phyloP scores from a whole-genome alignment of 30 jellyfish, hydroid and myxozoan species.

The Turritopsis dohrnii region DNA sequence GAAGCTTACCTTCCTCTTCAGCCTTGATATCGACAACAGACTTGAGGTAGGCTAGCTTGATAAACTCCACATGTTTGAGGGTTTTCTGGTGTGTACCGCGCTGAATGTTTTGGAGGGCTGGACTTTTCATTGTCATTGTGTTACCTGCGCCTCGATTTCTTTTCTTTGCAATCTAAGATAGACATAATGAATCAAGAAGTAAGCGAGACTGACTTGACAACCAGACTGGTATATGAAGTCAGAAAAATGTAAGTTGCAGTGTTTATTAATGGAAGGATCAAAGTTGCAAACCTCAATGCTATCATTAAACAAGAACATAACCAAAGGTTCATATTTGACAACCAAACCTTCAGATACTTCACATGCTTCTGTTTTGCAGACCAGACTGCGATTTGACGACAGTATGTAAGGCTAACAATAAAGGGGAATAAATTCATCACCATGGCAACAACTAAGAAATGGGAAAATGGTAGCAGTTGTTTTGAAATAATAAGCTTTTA shows the following conservation, averaged over 20 bases:
- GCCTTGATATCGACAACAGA: conserved; percentile 84
- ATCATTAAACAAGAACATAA: conserved; percentile 89
- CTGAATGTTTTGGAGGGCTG: conserved; percentile 74
- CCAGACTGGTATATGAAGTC: not conserved
- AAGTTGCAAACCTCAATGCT: conserved; percentile 89
- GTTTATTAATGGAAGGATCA: too few relatives aligned
- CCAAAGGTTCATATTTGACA: conserved; percentile 57
- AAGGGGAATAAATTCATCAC: too few relatives aligned
- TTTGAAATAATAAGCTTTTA: too few relatives aligned
- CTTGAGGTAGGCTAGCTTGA: conserved; percentile 61
- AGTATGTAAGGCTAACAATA: conserved; percentile 67
- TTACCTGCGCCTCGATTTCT: conserved; percentile 24
- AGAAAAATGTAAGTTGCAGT: too few relatives aligned
- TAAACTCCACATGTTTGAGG: conserved; percentile 84
- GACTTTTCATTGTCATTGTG: conserved; percentile 22
- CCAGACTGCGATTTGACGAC: conserved; percentile 83
- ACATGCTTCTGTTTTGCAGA: conserved; percentile 68
- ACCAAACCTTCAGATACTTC: conserved; percentile 71
- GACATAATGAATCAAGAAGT: too few relatives aligned
- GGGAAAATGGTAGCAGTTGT: too few relatives aligned
- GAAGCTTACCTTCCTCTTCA: conserved; percentile 38
- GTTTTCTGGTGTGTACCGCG: conserved; percentile 75
- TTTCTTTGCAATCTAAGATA: conserved; percentile 27
- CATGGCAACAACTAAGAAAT: too few relatives aligned
- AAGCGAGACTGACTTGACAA: not conserved